Evolutionary conservation across 1,140 invertebrate species (phyloP), one percentile per base, ranked within the genome.

Genomic region (Copidosoma floridanum): DNA sequence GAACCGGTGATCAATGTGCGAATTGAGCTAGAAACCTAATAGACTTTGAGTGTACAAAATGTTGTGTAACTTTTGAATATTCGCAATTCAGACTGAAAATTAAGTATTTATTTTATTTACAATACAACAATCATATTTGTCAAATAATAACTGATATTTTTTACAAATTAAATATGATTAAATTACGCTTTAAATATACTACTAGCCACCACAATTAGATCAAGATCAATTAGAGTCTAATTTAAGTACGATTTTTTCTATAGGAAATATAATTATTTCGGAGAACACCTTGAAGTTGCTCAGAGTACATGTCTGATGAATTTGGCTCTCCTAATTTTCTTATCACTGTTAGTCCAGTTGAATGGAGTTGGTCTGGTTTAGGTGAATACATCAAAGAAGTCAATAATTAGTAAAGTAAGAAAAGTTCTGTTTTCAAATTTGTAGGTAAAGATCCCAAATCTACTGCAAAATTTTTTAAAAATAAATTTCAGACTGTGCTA

Each of bases 251-350:
- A 63, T 72, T 26, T 74, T 69, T 61, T 57, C 58, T 14, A 12
- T 51, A 66, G 27, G 71, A 71, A 48, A 68, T 67, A 26, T 55
- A 64, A 61, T 65, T 68, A 46, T 75, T 50, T 62, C 73, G 69
- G 70, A 63, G 26, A 43, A 58, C 24, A 44, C 63, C 67, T 10
- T 61, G 68, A 52, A 67, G 56, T 60, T 44, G 73, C 46, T 58
- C 74, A 16, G 18, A 59, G 5, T 73, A 69, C 35, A 75, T 73
- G 71, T 61, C 59, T 18, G 53, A 64, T 12, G 41, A 78, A 51
- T 76, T 75, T 57, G 73, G 73, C 20, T 65, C 73, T 26, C 70
- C 71, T 23, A 76, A 69, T 4, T 78, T 72, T 69, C 78, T 77
- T 68, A 44, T 79, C 1, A 76, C 73, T 10, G 57, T 77, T 4